Evolutionary conservation across 2,797 vertebrate genomes (phyloP).

Genomic region (Halcyon smyrnensis): DNA sequence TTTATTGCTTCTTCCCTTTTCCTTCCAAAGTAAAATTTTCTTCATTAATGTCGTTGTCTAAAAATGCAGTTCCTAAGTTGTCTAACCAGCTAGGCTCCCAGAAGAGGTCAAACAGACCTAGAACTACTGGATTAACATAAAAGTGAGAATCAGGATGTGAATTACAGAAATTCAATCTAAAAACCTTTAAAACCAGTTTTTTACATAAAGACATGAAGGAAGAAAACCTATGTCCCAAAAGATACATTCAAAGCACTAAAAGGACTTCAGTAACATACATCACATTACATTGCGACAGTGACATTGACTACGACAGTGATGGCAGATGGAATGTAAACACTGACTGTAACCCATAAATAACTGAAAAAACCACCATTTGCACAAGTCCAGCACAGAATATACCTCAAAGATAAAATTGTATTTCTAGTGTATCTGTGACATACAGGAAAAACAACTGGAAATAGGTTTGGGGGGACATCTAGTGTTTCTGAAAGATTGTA

Average conservation of each 20-base stretch:
- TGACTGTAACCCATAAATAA: neutral
- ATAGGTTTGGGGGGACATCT: conserved; percentile 72
- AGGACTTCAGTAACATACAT: neutral
- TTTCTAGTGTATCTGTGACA: conserved; percentile 1
- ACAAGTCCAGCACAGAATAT: neutral
- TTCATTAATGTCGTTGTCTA: neutral
- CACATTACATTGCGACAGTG: neutral
- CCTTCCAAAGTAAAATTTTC: neutral
- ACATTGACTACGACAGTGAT: neutral
- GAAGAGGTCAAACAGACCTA: neutral
- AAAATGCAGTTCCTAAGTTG: neutral
- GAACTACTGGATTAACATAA: neutral
- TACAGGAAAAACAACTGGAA: conserved; percentile 9
- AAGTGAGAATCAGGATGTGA: neutral
- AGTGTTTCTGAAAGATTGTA: conserved; percentile 63
- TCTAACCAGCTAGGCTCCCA: neutral
- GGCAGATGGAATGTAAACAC: conserved; percentile 30
- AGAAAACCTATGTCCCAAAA: neutral
- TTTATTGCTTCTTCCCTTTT: neutral
- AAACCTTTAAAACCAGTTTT: neutral
- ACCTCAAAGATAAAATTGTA: neutral
- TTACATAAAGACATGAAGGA: neutral
- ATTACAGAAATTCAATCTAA: neutral
- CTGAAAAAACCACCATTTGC: neutral
- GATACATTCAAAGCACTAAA: neutral